Evolutionary conservation across 2,888 invertebrate genomes (phyloP), one percentile per base, ranked within the genome.

Genomic region (Tachina grossa): DNA sequence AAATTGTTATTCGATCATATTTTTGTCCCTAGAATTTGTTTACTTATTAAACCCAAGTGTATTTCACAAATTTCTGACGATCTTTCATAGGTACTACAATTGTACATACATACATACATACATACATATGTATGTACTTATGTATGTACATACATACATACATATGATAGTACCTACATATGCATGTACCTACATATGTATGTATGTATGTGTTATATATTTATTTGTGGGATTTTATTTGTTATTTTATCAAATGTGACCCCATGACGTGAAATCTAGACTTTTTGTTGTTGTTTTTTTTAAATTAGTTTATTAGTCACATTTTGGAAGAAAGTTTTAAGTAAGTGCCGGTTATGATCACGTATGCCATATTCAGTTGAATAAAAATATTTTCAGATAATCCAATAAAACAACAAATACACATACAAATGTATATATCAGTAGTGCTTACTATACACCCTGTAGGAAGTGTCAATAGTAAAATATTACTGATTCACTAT

Each of bases 241-340:
- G n/a, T n/a, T 63, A 61, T 49, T 74, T 22, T 51, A 11, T 51
- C 2, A 19, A 45, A 19, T 6, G 19, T 78, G 59, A 61, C 68
- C 68, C 61, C 14, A 31, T 78, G 77, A 69, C 77, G 77, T 51
- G 49, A 43, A 77, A 68, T 43, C 11, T 65, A 14, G 39, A 49
- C n/a, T 59, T 59, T 31, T 31, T 31, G 31, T 31, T 31, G 0
- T 31, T 31, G 2, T 59, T 31, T 19, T 59, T 16, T 16, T 41
- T 31, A 11, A 49, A 61, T 65, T 75, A 10, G n/a, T 65, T 65
- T 13, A 65, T 75, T 78, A 78, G 68, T 68, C 77, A 77, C 22
- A 49, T 22, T 61, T 49, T 19, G 14, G 11, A 31, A 47, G 16
- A 39, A 13, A 5, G 13, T 9, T 11, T 19, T 13, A 45, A 19